These are phyloP conservation scores for Phalera bucephala DNA, from an alignment of 2,888 invertebrate genomes.

Conservation along the genomic window DNA sequence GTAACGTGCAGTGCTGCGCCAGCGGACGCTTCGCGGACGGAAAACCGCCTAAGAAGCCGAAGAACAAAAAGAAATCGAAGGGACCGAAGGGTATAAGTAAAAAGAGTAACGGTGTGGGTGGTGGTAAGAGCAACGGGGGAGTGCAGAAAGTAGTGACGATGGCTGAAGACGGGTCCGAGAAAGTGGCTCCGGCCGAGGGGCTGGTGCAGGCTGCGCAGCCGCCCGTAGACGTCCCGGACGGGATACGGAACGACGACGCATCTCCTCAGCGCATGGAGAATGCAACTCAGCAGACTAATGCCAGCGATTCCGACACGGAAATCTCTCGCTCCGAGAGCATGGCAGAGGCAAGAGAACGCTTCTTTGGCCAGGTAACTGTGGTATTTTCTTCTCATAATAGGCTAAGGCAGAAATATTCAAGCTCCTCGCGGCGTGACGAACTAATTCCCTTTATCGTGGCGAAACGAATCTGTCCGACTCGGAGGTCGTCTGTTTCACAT, in stretches of 20 bases:
- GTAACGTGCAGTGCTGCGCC: conserved; percentile 82
- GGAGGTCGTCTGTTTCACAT: conserved; percentile 65
- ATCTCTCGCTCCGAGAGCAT: conserved; percentile 61
- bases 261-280: conserved; percentile 28
- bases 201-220: conserved; percentile 49
- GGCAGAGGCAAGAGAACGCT: conserved; percentile 72
- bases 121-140: conserved; percentile 59
- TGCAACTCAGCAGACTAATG: conserved; percentile 20
- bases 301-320: conserved; percentile 44
- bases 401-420: conserved; percentile 45
- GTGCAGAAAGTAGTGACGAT: conserved; percentile 59
- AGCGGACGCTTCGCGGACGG: conserved; percentile 71
- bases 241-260: conserved; percentile 7
- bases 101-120: conserved; percentile 65
- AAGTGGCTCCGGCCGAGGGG: conserved; percentile 55
- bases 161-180: conserved; percentile 66
- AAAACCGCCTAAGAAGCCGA: conserved; percentile 63
- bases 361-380: conserved; percentile 69
- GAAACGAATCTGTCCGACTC: conserved; percentile 57
- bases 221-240: conserved; percentile 30
- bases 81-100: conserved; percentile 51
- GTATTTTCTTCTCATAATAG: conserved; percentile 13
- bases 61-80: conserved; percentile 56
- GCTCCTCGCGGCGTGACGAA: conserved; percentile 49
- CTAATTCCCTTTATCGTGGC: conserved; percentile 72